phyloP scores from a whole-genome alignment of 1,140 invertebrate genomes.

The Sesamia nonagrioides region DNA sequence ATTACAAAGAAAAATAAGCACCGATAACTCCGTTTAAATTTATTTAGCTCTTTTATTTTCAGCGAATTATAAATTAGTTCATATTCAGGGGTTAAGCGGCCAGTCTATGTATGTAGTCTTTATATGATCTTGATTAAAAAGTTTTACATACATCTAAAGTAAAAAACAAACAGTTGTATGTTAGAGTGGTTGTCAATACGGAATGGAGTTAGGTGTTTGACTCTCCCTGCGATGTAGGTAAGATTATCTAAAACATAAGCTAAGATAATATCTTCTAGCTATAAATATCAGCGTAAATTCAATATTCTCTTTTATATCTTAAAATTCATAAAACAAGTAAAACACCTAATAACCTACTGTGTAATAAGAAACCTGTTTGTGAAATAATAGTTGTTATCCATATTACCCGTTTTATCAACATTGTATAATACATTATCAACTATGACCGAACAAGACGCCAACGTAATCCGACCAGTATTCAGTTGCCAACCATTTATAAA shows the following conservation, averaged over 20 bases:
- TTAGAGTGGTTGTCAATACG: too few relatives aligned
- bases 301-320: too few relatives aligned
- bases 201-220: too few relatives aligned
- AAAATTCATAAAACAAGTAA: not conserved
- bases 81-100: not conserved
- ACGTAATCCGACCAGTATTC: not conserved
- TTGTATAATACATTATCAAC: not conserved
- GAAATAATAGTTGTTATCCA: not conserved
- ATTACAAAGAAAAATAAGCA: not conserved
- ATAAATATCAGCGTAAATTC: too few relatives aligned
- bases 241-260: too few relatives aligned
- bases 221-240: too few relatives aligned
- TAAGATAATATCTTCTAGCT: too few relatives aligned
- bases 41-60: not conserved
- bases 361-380: not conserved
- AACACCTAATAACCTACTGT: not conserved
- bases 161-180: too few relatives aligned
- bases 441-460: conserved; percentile 9
- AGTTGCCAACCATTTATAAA: conserved; percentile 4
- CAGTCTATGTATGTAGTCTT: too few relatives aligned
- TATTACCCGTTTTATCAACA: not conserved
- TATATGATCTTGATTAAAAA: too few relatives aligned
- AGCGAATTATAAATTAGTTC: not conserved
- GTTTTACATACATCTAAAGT: too few relatives aligned
- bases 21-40: not conserved